Base-by-base conservation (phyloP, 2,113 vertebrate species). In the Falcunculus frontatus region DNA sequence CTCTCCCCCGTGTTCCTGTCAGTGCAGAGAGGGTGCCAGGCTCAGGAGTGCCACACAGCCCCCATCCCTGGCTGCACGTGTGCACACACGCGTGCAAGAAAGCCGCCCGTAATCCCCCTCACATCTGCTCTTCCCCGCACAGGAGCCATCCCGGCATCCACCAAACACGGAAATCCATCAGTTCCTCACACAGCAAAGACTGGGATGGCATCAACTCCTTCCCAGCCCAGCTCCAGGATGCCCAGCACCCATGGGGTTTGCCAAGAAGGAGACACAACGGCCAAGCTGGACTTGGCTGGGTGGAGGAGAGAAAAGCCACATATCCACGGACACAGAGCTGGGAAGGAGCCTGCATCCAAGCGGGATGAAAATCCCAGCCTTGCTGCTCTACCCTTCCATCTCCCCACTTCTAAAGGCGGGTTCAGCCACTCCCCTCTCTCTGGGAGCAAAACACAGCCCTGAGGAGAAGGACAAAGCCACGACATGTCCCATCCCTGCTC, bases 91-190 rank as follows among this genome's bases (percentile, higher is more conserved):
- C 4, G 29, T 60, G 89, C 67, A 35, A 82, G 64, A 84, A 14
- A 70, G 80, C 55, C 0, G 4, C 86, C 73, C 7, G 0, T 79
- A 63, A 93, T 78, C 94, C 65, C 93, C 91, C 42, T 33, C 4
- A 6, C 87, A 70, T 84, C 95, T 84, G 93, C 89, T 70, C 25
- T 2, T 60, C 86, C 65, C 77, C 13, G 37, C 89, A 20, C 3
- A 8, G 7, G 39, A 84, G 85, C 9, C 0, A 30, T 9, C 12
- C 15, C 10, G 0, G 8, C 47, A 11, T 2, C 50, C 10, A 27
- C 49, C 14, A 0, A 13, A 5, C 47, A 5, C 0, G 4, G 35
- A 4, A n/a, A 52, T 3, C 26, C 62, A 57, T 5, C 4, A 1
- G 59, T 0, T 42, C 76, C 42, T 17, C 46, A 1, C 8, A 0